These are phyloP conservation scores for Trissolcus basalis DNA, from an alignment of 1,140 invertebrate genomes.

Conservation along the genomic window DNA sequence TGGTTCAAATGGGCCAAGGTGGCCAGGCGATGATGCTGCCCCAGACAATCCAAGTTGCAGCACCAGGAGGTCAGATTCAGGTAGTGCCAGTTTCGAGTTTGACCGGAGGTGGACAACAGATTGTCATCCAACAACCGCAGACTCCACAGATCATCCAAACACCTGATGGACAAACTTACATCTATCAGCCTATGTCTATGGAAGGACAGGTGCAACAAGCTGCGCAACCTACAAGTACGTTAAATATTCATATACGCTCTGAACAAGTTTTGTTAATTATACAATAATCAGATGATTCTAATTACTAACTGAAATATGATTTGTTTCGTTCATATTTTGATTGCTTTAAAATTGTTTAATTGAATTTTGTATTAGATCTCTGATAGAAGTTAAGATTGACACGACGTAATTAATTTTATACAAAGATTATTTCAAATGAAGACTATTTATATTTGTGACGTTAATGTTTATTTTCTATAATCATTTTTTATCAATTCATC, in stretches of 20 bases:
- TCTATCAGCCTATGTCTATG: conserved; percentile 88
- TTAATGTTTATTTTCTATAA: no score
- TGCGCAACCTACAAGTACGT: conserved; percentile 79
- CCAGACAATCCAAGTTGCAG: conserved; percentile 80
- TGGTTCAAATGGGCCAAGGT: conserved; percentile 76
- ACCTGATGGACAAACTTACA: conserved; percentile 93
- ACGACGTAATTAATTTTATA: no score
- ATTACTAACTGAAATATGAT: no score
- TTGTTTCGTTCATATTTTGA: no score
- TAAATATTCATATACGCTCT: background rate
- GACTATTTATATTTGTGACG: no score
- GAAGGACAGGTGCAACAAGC: conserved; percentile 79
- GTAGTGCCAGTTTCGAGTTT: conserved; percentile 80
- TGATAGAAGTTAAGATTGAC: no score
- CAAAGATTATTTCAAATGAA: no score
- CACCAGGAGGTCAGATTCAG: conserved; percentile 80
- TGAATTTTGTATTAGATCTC: no score
- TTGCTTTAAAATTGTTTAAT: no score
- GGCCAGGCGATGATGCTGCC: conserved; percentile 76
- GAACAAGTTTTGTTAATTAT: conserved; percentile 12
- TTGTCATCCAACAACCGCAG: conserved; percentile 80
- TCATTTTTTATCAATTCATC: no score
- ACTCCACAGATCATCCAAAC: conserved; percentile 91
- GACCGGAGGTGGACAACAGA: conserved; percentile 77
- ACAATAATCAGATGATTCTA: no score